Evolutionary conservation across 2,113 vertebrate species (phyloP).

Genomic region (Ranitomeya variabilis): DNA sequence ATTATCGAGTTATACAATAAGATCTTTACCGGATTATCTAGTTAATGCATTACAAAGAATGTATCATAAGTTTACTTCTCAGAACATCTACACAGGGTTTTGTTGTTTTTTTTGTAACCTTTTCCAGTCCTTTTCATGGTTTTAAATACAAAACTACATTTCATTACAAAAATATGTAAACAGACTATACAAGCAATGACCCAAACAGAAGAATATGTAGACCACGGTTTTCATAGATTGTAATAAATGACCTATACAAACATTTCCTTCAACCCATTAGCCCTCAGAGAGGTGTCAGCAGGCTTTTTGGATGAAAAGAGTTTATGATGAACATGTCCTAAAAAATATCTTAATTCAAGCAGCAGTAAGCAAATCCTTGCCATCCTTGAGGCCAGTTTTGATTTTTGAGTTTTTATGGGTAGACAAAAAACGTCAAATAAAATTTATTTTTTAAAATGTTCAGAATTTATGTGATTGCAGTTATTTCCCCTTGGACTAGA

Average conservation of each 20-base stretch:
- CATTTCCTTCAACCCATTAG: not conserved
- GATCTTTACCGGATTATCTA: constrained; percentile 68
- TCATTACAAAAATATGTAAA: constrained; percentile 85
- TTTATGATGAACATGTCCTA: not conserved
- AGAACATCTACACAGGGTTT: constrained; percentile 60
- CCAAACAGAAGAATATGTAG: constrained; percentile 63
- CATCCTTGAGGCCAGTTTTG: not conserved
- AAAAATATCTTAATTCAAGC: not conserved
- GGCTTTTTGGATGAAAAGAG: not conserved
- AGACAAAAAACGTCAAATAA: not conserved
- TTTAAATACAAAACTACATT: constrained; percentile 81
- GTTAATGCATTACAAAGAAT: constrained; percentile 70
- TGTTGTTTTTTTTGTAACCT: constrained; percentile 55
- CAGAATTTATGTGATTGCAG: not conserved
- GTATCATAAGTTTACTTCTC: constrained; percentile 64
- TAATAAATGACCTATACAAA: constrained; percentile 23
- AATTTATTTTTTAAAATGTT: not conserved
- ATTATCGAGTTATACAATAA: constrained; percentile 69
- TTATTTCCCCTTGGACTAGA: not conserved
- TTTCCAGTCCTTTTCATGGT: constrained; percentile 61
- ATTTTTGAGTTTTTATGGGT: not conserved
- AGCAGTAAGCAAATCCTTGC: not conserved
- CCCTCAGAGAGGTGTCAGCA: not conserved
- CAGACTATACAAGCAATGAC: constrained; percentile 78
- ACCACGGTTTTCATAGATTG: constrained; percentile 63